phyloP scores from a whole-genome alignment of 1,140 invertebrate genomes.

The Dryas iulia region DNA sequence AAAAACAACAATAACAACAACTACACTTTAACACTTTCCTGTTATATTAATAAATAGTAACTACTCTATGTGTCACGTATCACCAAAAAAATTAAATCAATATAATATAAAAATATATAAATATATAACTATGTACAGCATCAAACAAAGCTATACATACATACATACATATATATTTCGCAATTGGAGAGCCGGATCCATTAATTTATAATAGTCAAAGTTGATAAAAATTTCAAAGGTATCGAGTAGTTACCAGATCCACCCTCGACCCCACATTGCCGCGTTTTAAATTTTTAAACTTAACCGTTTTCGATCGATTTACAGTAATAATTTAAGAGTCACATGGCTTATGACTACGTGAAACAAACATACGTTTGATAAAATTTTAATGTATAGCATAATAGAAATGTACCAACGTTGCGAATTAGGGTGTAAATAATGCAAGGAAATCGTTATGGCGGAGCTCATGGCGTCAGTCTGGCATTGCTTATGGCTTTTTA shows the following conservation, averaged over 20 bases:
- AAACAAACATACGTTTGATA: background rate
- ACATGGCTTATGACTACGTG: background rate
- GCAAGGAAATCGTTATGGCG: background rate
- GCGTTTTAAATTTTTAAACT: background rate
- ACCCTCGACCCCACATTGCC: background rate
- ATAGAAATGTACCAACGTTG: background rate
- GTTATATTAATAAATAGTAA: too few species aligned
- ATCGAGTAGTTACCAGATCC: background rate
- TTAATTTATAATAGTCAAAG: background rate
- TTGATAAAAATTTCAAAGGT: background rate
- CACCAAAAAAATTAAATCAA: too few species aligned
- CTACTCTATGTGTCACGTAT: too few species aligned
- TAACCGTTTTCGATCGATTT: background rate
- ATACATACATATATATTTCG: background rate
- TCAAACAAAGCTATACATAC: background rate
- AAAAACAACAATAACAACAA: too few species aligned
- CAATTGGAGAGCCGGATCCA: background rate
- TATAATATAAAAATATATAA: too few species aligned
- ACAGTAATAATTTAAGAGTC: background rate
- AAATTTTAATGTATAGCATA: background rate
- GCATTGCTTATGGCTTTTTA: background rate
- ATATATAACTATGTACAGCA: background rate
- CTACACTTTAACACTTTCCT: too few species aligned
- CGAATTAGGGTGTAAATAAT: background rate
- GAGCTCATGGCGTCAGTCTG: background rate